Conservation (phyloP, 2,797 vertebrate species). For the Lindbergichthys nudifrons region DNA sequence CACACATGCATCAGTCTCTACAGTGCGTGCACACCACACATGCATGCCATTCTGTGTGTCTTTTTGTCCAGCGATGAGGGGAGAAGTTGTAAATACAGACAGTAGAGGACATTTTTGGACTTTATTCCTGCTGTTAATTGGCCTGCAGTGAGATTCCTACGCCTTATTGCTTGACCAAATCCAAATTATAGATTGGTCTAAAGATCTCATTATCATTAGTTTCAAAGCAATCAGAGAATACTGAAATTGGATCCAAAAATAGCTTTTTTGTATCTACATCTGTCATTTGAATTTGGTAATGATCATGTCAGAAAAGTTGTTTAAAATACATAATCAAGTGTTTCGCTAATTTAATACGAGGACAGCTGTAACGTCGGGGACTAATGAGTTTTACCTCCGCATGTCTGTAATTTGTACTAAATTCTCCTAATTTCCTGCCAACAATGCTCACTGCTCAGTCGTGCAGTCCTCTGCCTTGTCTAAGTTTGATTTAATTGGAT, state of each 20-base stretch:
- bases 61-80: slow-evolving; percentile 20
- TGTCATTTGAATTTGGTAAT: slow-evolving; percentile 8
- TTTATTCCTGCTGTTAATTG: slow-evolving; percentile 19
- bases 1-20: slow-evolving; percentile 35
- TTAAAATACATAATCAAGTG: slow-evolving; percentile 26
- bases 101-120: slow-evolving; percentile 50
- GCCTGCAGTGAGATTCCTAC: background rate
- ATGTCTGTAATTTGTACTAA: slow-evolving; percentile 37
- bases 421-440: slow-evolving; percentile 66
- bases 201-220: slow-evolving; percentile 5
- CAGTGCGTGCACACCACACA: slow-evolving; percentile 15
- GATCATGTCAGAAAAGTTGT: slow-evolving; percentile 27
- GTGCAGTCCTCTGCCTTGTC: slow-evolving; percentile 48
- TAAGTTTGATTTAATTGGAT: slow-evolving; percentile 74
- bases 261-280: background rate
- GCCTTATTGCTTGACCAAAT: slow-evolving; percentile 16
- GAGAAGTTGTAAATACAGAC: slow-evolving; percentile 34
- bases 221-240: slow-evolving; percentile 4
- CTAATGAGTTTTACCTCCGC: slow-evolving; percentile 59
- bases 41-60: slow-evolving; percentile 13
- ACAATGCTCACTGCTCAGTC: slow-evolving; percentile 43
- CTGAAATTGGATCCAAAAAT: background rate
- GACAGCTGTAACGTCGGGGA: slow-evolving; percentile 52
- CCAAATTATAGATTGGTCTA: background rate
- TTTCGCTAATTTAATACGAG: slow-evolving; percentile 32